A percentile compares a stretch with the other conserved stretches of the same genome.
Conservation (phyloP, 2,113 vertebrate genomes). For the Patagioenas fasciata region DNA sequence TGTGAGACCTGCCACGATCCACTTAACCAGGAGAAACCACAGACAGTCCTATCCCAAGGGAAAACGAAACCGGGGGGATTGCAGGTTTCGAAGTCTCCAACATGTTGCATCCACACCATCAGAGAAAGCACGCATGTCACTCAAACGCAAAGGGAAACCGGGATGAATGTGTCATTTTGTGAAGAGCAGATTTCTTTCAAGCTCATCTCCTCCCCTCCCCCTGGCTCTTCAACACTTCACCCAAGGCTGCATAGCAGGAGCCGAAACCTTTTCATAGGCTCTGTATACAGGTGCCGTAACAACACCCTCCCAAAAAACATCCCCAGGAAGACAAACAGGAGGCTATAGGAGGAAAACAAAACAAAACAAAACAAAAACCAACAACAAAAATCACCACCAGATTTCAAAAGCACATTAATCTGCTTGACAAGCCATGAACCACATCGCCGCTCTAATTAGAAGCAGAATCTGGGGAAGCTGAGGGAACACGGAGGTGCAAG, state of each 20-base stretch:
- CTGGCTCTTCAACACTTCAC: not conserved
- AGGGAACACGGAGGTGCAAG: slow-evolving; percentile 69
- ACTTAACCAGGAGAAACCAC: not conserved
- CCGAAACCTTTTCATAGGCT: slow-evolving; percentile 2
- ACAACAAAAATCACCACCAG: not conserved
- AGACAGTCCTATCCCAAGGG: not conserved
- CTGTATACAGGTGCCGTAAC: slow-evolving; percentile 36
- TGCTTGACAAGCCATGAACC: slow-evolving; percentile 69
- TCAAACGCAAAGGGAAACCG: not conserved
- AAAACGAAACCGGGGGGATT: accelerated
- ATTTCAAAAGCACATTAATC: slow-evolving; percentile 71
- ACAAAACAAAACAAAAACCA: not conserved
- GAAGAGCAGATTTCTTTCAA: slow-evolving; percentile 4
- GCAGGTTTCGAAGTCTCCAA: not conserved
- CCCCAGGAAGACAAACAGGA: not conserved
- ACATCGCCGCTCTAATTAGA: slow-evolving; percentile 73
- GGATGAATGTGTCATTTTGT: not conserved
- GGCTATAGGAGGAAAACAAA: not conserved
- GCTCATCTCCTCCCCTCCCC: not conserved
- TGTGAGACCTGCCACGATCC: not conserved
- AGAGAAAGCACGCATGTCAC: not conserved
- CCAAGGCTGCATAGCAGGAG: not conserved
- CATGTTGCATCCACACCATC: accelerated
- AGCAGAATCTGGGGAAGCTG: slow-evolving; percentile 67
- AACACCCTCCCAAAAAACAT: not conserved